Conservation (phyloP, 53 echinoderm and acorn worm species). For the Henricia sp. region DNA sequence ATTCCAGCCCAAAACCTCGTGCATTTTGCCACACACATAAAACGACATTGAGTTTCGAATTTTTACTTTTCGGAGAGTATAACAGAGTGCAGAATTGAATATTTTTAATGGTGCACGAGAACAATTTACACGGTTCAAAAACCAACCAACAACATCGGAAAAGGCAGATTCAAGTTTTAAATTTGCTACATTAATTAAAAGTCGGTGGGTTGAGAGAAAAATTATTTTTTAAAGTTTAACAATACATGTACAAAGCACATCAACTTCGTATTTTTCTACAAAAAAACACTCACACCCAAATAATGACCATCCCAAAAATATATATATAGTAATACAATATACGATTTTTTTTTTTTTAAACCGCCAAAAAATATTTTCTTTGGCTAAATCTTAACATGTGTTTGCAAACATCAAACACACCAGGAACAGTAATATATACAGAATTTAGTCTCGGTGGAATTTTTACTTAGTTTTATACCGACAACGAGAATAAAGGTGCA, state of each 20-base stretch:
- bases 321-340: no score
- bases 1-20: background rate
- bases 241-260: background rate
- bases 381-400: constrained; percentile 29
- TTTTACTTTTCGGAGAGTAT: no score
- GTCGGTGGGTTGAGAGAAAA: constrained; percentile 30
- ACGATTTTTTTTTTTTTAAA: constrained; percentile 18
- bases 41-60: background rate
- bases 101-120: no score
- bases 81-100: no score
- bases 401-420: constrained; percentile 32
- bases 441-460: constrained; percentile 51
- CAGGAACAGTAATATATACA: constrained; percentile 26
- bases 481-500: no score
- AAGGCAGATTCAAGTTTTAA: constrained; percentile 25
- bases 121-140: background rate
- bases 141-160: no score
- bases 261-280: background rate
- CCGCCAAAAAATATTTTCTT: constrained; percentile 44
- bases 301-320: constrained; percentile 34
- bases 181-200: constrained; percentile 18
- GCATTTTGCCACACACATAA: background rate
- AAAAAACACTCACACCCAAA: background rate
- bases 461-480: no score
- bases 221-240: no score